Percentiles rank a stretch among this genome's conserved stretches.
These are phyloP conservation scores for Tachina grossa DNA, from an alignment of 2,888 invertebrate genomes.

Conservation along the genomic window DNA sequence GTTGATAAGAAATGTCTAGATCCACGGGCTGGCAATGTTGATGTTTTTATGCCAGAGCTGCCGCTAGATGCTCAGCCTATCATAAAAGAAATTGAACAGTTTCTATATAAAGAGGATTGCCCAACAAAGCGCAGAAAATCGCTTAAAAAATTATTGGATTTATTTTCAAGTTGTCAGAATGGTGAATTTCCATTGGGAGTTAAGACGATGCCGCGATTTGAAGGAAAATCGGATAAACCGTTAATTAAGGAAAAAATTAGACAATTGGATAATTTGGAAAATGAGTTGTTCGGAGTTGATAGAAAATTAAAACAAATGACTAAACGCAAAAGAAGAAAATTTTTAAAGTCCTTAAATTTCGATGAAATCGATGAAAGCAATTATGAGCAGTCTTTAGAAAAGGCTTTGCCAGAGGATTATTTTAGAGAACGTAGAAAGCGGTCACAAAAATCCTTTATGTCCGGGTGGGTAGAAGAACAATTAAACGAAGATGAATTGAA, in stretches of 20 bases:
- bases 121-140: conserved; percentile 85
- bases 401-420: conserved; percentile 77
- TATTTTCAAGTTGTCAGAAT: conserved; percentile 83
- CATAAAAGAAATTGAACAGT: conserved; percentile 84
- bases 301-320: conserved; percentile 83
- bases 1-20: conserved; percentile 83
- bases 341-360: conserved; percentile 79
- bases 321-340: conserved; percentile 80
- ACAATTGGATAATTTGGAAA: conserved; percentile 84
- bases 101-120: conserved; percentile 83
- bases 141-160: conserved; percentile 83
- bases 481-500: conserved; percentile 71
- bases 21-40: conserved; percentile 91
- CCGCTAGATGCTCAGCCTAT: conserved; percentile 86
- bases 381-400: conserved; percentile 78
- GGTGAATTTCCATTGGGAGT: conserved; percentile 88
- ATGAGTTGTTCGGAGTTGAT: conserved; percentile 81
- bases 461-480: conserved; percentile 78
- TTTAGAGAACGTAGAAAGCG: conserved; percentile 76
- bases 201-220: conserved; percentile 83
- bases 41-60: conserved; percentile 88
- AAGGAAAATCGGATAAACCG: conserved; percentile 75
- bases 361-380: conserved; percentile 79
- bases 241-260: conserved; percentile 80
- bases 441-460: conserved; percentile 74